Evolutionary conservation across 2,113 vertebrate species (phyloP), one percentile per base, ranked within the genome.

Genomic region (Halichoerus grypus): DNA sequence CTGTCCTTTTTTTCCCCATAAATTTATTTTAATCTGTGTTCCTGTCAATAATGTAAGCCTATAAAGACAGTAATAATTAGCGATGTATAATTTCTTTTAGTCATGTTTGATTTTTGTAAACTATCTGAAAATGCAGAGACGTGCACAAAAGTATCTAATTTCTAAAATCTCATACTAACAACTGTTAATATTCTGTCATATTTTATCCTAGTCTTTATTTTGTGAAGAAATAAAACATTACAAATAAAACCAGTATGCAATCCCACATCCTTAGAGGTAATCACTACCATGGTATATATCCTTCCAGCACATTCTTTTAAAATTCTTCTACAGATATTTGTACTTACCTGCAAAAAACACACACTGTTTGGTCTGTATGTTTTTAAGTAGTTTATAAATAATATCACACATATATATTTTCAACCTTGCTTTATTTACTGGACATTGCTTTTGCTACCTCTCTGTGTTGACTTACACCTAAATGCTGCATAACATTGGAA

Each of bases 341-440:
- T 67, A 86, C 10, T 76, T 86, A 65, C 9, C 33, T 90, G 7
- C 22, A 94, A 97, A 94, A 59, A 76, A 53, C 4, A 88, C 39
- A 79, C 0, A 86, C 0, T 81, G 39, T n/a, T 94, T 94, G 72
- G 63, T 63, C 76, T 86, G 10, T 42, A 74, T 46, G 24, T 84
- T 97, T 91, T 89, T n/a, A 55, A 80, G 67, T 67, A 88, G 63
- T 89, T 92, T 96, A 81, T 26, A 95, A 94, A 55, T 39, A 79
- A 69, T 69, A 92, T 21, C 55, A 26, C 61, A 80, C 3, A 28
- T 51, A 72, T 3, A 11, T 61, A 77, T 51, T 91, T 95, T 87
- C n/a, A 93, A 15, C 79, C 36, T 76, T 81, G 57, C 22, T 92
- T 93, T 92, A 84, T 39, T 93, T 95, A 53, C 21, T 57, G 84